phyloP scores from a whole-genome alignment of 2,113 vertebrate species.

The Erythrocebus patas region DNA sequence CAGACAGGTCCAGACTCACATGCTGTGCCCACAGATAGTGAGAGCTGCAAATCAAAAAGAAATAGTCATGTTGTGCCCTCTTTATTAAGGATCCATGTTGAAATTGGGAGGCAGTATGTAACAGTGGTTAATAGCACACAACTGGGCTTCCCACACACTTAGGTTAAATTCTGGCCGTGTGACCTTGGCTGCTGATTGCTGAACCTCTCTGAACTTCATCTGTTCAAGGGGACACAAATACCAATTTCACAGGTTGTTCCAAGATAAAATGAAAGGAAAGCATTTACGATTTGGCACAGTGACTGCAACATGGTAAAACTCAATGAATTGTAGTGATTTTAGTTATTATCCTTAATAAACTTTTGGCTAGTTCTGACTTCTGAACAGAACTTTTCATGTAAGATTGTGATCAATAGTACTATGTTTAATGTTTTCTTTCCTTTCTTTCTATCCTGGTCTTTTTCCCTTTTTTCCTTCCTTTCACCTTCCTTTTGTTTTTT shows the following conservation, averaged over 20 bases:
- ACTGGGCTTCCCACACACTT: not conserved
- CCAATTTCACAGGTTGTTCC: not conserved
- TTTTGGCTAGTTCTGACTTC: not conserved
- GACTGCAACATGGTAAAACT: not conserved
- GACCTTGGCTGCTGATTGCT: not conserved
- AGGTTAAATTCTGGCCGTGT: not conserved
- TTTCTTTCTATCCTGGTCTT: not conserved
- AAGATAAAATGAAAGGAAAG: not conserved
- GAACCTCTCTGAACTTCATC: not conserved
- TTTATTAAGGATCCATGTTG: not conserved
- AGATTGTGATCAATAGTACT: not conserved
- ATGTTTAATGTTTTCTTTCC: not conserved
- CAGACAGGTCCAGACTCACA: no score
- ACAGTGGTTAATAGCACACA: not conserved
- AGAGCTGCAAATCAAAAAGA: not conserved
- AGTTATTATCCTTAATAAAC: not conserved
- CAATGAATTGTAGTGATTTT: not conserved
- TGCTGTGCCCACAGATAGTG: fast-evolving
- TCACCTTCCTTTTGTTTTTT: no score
- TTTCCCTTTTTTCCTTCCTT: not conserved
- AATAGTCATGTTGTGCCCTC: not conserved
- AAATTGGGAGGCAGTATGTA: not conserved
- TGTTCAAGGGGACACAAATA: not conserved
- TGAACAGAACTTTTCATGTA: not conserved
- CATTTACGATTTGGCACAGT: not conserved